Percentiles rank a stretch among this genome's conserved stretches.
These are phyloP conservation scores for Erithacus rubecula DNA, from an alignment of 2,797 vertebrate species.

Conservation along the genomic window DNA sequence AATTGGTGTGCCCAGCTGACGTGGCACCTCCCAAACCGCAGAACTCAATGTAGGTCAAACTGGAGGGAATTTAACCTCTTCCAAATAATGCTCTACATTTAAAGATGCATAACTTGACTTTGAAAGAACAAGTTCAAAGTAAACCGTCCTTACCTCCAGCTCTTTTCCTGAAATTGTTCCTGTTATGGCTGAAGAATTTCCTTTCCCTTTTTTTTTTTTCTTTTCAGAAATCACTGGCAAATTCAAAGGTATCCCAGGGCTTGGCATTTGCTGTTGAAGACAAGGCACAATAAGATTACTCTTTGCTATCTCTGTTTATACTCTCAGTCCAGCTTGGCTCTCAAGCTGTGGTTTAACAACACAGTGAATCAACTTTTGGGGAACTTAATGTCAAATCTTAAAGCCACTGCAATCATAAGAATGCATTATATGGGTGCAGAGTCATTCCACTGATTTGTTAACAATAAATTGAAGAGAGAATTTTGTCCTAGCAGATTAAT, in stretches of 20 bases:
- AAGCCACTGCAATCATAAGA: not conserved
- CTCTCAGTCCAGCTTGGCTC: not conserved
- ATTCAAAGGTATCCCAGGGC: not conserved
- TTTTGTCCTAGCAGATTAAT: not conserved
- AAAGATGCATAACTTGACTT: not conserved
- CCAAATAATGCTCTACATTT: not conserved
- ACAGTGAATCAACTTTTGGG: not conserved
- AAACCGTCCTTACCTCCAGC: not conserved
- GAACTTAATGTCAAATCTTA: not conserved
- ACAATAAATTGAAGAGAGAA: not conserved
- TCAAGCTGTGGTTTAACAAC: not conserved
- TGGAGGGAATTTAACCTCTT: not conserved
- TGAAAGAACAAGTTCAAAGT: not conserved
- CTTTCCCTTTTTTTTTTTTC: not conserved
- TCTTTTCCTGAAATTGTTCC: conserved; percentile 1
- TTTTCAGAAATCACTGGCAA: not conserved
- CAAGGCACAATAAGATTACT: not conserved
- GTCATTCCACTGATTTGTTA: not conserved
- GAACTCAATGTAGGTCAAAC: not conserved
- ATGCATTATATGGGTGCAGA: not conserved
- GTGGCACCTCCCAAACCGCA: not conserved
- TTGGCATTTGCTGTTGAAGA: not conserved
- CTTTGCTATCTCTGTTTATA: not conserved
- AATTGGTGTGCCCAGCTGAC: not conserved
- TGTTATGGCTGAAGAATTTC: not conserved